Percentiles rank a stretch among this genome's conserved stretches.
Conservation (phyloP, 2,113 vertebrate species). For the Elaphurus davidianus region DNA sequence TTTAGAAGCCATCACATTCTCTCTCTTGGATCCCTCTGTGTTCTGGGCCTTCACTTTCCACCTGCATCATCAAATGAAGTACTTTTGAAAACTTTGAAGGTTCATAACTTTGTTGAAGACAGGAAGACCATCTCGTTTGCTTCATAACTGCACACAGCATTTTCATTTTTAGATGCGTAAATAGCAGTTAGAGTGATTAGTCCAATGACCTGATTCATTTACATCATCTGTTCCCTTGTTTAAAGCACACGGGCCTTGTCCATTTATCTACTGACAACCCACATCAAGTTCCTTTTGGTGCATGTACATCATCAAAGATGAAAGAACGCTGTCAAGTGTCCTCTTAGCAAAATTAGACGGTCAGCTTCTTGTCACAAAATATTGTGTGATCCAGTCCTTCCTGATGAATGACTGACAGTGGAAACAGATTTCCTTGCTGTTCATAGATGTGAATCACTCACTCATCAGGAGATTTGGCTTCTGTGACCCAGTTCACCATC, state of each 20-base stretch:
- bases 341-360: neutral
- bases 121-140: neutral
- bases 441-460: neutral
- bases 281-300: neutral
- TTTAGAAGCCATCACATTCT: neutral
- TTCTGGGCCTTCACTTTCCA: neutral
- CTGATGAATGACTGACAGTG: neutral
- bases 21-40: neutral
- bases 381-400: neutral
- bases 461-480: neutral
- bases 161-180: too few relatives aligned
- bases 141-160: too few relatives aligned
- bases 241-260: neutral
- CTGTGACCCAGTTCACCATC: accelerated
- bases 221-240: neutral
- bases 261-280: too few relatives aligned
- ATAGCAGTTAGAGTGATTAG: neutral
- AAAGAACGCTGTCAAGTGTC: neutral
- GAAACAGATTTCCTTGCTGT: neutral
- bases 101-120: neutral
- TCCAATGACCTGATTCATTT: neutral
- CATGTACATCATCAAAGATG: neutral
- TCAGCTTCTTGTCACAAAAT: neutral
- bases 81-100: neutral
- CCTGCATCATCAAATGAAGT: neutral